Evolutionary conservation across 2,888 invertebrate species (phyloP).

Genomic region (Pasiphila rectangulata): DNA sequence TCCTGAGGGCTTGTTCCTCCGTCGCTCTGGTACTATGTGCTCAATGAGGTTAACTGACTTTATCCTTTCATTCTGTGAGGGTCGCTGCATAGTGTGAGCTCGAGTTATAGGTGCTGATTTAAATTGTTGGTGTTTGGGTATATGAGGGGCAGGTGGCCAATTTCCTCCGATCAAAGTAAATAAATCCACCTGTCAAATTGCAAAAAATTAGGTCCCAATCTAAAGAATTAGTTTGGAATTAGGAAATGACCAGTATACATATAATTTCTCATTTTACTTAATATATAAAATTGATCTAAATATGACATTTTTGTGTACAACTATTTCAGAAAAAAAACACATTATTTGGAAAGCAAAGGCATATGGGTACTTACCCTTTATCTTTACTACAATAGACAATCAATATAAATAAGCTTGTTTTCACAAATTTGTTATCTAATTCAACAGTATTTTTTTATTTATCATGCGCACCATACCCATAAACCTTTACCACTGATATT

Average conservation of each 20-base stretch:
- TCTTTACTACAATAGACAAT: neutral
- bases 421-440: too few species aligned
- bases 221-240: too few species aligned
- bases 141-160: conserved; percentile 72
- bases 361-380: neutral
- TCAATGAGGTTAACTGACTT: conserved; percentile 82
- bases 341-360: neutral
- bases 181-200: conserved; percentile 57
- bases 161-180: conserved; percentile 72
- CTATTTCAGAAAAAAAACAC: neutral
- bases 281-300: too few species aligned
- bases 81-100: conserved; percentile 64
- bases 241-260: too few species aligned
- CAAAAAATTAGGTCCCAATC: neutral
- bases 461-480: conserved; percentile 1
- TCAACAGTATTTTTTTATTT: neutral
- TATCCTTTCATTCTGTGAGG: conserved; percentile 68
- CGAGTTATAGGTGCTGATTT: conserved; percentile 52
- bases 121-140: conserved; percentile 59
- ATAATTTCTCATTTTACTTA: too few species aligned
- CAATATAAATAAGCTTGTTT: too few species aligned
- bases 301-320: too few species aligned
- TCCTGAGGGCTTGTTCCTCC: conserved; percentile 47
- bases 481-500: neutral
- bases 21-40: conserved; percentile 74